Evolutionary conservation across 2,888 invertebrate species (phyloP), one percentile per base, ranked within the genome.

Genomic region (Strigamia crassipes): DNA sequence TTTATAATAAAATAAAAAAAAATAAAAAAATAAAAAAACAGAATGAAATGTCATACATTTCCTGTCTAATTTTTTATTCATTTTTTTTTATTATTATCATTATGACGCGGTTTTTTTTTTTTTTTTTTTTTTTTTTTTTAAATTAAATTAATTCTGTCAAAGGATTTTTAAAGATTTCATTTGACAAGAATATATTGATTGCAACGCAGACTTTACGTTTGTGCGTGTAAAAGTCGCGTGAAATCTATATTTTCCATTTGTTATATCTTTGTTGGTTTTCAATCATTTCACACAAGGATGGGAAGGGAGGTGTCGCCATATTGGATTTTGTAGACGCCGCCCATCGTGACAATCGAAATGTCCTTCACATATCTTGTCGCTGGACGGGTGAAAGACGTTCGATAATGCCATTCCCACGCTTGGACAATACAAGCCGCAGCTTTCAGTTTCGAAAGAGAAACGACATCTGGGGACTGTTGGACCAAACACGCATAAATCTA

Each of bases 191-290:
- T 18, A n/a, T n/a, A 56, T 56, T 18, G 56, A 18, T 56, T 38
- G 38, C 38, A 38, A 38, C 38, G 10, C 56, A 18, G 56, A 56
- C 18, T 56, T 56, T 18, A 18, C 38, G 56, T 56, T 56, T 56
- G 56, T 18, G 56, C 56, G 56, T 56, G 56, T 18, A 18, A 56
- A 56, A 56, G 18, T 56, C n/a, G 56, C n/a, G 5, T 56, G 56
- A 56, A 56, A 56, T 56, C 56, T 56, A 56, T 56, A 56, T 56
- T 56, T 56, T 56, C 56, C 56, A 56, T 56, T 56, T 56, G 56
- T 56, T 56, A 56, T 56, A 56, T 56, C 56, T 56, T 56, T 56
- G 56, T 56, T 56, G 56, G 56, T 56, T 56, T 56, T 56, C 56
- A 56, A 56, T 56, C 56, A 56, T 56, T 56, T 56, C 56, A 18